A percentile compares a stretch with the other conserved stretches of the same genome.
phyloP scores from a whole-genome alignment of 1,140 invertebrate species.

The Contarinia nasturtii region DNA sequence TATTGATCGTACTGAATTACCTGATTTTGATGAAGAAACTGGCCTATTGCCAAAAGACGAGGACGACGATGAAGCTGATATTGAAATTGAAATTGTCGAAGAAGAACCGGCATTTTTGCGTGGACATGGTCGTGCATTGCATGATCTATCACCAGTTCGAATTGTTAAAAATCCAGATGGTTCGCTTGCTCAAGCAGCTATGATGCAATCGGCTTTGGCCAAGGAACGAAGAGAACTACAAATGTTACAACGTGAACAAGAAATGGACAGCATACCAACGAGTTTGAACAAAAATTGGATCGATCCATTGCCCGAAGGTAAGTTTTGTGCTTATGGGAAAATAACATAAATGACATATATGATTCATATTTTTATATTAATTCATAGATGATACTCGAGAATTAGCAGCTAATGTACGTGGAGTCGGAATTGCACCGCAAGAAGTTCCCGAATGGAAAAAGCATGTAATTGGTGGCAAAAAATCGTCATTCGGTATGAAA shows the following conservation, averaged over 20 bases:
- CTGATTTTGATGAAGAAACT: conserved; percentile 82
- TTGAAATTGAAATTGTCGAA: conserved; percentile 97
- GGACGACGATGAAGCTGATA: conserved; percentile 88
- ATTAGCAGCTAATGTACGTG: conserved; percentile 51
- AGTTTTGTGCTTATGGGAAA: not conserved
- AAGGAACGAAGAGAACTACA: conserved; percentile 91
- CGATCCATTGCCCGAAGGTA: conserved; percentile 77
- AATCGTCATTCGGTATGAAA: conserved; percentile 96
- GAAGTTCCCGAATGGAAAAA: conserved; percentile 99
- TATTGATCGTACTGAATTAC: conserved; percentile 70
- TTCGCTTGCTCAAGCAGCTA: conserved; percentile 90
- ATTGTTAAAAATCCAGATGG: conserved; percentile 99
- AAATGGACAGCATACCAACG: conserved; percentile 69
- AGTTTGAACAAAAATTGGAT: conserved; percentile 86
- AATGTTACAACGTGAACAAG: conserved; percentile 79
- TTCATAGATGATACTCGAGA: conserved; percentile 39
- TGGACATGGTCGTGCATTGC: conserved; percentile 69
- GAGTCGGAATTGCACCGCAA: conserved; percentile 59
- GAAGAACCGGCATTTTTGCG: conserved; percentile 94
- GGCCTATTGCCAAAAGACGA: conserved; percentile 73
- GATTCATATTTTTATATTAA: conserved; percentile 6
- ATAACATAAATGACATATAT: not conserved
- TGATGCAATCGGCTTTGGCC: conserved; percentile 97
- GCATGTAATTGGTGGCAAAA: conserved; percentile 92
- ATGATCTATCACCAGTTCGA: conserved; percentile 86